Evolutionary conservation across 2,888 invertebrate genomes (phyloP), one percentile per base, ranked within the genome.

Genomic region (Trissolcus japonicus): DNA sequence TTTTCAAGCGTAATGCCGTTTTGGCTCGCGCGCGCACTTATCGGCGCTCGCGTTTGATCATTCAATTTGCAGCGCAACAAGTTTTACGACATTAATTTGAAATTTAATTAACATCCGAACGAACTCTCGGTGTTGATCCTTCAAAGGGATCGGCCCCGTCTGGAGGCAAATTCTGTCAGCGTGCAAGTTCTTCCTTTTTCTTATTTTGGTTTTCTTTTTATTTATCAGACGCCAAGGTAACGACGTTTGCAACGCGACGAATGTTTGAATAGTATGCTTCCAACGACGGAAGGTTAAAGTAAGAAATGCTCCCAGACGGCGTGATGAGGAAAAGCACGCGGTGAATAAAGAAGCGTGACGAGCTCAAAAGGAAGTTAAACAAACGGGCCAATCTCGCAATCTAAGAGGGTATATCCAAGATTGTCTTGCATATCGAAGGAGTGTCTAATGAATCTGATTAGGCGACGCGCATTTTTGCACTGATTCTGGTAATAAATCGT

Each of bases 281-380:
- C 55, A 19, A 19, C n/a, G 19, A 56, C 50, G 19, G 46, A 21
- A 53, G 16, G 40, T 68, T 53, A 51, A 57, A 65, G 69, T 53
- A 66, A 55, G 55, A 62, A 53, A 57, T 50, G 54, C 61, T 55
- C 21, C 66, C 43, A 40, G 46, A 57, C 41, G 48, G 60, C 78
- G 67, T 78, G 76, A 79, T 76, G 76, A 66, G 79, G 72, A 81
- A 79, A 79, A 76, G 67, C 72, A 78, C 66, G 66, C 56, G 6
- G 43, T 57, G 60, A 66, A 55, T 60, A 55, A 72, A 69, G 74
- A 75, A 75, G 57, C 29, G 35, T 50, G 51, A 68, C 48, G 53
- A 57, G 46, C n/a, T 46, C 16, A 14, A 46, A 46, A 14, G 16
- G 46, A 74, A 72, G 61, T 59, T 65, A 50, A 78, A 69, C 21